These are phyloP conservation scores for Thermophis baileyi DNA, from an alignment of 2,113 vertebrate genomes.

Conservation along the genomic window DNA sequence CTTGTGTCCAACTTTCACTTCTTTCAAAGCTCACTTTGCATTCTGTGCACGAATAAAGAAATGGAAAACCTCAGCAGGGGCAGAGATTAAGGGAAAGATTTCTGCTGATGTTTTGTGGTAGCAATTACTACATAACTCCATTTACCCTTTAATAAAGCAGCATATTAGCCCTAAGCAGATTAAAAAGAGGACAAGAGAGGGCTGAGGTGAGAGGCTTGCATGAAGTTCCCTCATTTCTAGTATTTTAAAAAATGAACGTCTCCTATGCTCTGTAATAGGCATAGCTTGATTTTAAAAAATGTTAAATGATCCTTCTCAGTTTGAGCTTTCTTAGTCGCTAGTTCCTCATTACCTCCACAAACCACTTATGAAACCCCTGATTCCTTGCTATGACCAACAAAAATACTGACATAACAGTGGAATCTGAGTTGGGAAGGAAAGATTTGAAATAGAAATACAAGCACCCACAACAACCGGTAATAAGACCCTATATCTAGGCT, in stretches of 20 bases:
- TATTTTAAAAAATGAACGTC: neutral
- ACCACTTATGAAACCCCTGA: neutral
- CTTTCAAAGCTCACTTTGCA: neutral
- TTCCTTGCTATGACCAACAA: neutral
- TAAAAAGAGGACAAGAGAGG: conserved; percentile 2
- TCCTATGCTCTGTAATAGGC: neutral
- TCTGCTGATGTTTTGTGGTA: neutral
- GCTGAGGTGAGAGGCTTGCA: neutral
- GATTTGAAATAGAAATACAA: neutral
- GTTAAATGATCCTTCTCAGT: neutral
- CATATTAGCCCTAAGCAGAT: neutral
- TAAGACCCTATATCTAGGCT: neutral
- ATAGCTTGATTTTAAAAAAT: neutral
- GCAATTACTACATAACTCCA: neutral
- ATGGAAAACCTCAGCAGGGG: neutral
- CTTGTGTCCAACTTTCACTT: neutral
- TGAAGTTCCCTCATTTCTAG: neutral
- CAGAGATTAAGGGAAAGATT: neutral
- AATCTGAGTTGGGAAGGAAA: neutral
- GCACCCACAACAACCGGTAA: neutral
- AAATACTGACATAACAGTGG: no score
- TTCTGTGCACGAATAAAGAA: neutral
- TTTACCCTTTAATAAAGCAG: neutral
- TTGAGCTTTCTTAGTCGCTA: neutral
- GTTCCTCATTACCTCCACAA: neutral